phyloP scores from a whole-genome alignment of 2,888 invertebrate genomes.

The Petrolisthes cinctipes region DNA sequence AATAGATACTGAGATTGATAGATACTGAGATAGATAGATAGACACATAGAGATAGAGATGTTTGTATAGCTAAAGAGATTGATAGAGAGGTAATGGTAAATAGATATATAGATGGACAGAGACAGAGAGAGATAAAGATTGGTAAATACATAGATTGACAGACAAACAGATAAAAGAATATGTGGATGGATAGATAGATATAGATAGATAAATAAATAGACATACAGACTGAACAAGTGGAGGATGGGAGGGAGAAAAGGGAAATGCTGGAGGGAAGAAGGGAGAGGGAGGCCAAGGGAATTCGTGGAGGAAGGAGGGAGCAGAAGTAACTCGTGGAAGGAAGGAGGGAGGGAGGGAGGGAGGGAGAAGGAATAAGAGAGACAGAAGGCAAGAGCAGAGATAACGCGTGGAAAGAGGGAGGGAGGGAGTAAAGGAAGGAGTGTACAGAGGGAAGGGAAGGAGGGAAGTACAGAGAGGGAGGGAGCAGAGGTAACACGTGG shows the following conservation, averaged over 20 bases:
- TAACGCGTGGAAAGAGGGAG: neutral
- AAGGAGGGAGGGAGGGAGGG: neutral
- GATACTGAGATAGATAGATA: neutral
- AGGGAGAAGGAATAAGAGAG: neutral
- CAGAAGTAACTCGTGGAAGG: neutral
- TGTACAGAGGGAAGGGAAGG: neutral
- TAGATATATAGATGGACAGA: too few species aligned
- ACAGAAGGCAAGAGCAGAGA: neutral
- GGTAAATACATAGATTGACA: too few species aligned
- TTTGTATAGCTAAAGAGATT: neutral
- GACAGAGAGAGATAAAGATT: too few species aligned
- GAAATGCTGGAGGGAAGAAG: neutral
- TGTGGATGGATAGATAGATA: too few species aligned
- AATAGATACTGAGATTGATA: neutral
- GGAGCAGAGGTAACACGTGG: neutral
- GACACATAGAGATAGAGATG: neutral
- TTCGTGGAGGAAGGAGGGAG: neutral
- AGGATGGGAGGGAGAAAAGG: neutral
- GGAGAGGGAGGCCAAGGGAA: neutral
- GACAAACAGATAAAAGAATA: too few species aligned
- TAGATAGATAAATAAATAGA: too few species aligned
- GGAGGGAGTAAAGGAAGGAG: neutral
- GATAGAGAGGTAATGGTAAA: neutral
- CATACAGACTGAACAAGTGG: neutral
- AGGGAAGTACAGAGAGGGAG: neutral